Evolutionary conservation across 1,140 invertebrate genomes (phyloP).

Genomic region (Watersipora subatra): DNA sequence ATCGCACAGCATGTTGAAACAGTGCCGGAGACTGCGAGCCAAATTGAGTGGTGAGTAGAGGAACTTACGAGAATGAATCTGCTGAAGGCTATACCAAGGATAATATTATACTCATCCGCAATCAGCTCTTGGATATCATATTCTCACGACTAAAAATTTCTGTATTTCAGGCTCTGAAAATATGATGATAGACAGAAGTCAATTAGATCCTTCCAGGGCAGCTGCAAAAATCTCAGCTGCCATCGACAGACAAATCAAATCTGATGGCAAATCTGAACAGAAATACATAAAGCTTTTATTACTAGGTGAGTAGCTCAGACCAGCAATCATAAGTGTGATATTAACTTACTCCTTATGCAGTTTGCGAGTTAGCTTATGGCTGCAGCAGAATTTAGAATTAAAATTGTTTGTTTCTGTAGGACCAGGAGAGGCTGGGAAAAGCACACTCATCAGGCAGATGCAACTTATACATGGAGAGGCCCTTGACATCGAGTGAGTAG

Average conservation of each 20-base stretch:
- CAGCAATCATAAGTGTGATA: no score
- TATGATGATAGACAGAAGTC: no score
- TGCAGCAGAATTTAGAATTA: no score
- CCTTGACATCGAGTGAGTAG: slow-evolving; percentile 46
- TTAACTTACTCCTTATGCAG: no score
- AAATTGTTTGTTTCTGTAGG: no score
- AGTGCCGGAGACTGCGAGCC: not conserved
- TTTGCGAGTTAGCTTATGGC: no score
- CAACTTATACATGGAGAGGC: slow-evolving; percentile 32
- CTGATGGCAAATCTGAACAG: slow-evolving; percentile 16
- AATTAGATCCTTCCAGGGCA: no score
- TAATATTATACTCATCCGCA: no score
- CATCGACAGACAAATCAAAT: not conserved
- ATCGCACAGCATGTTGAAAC: not conserved
- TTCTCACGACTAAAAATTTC: no score
- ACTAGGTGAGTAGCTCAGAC: slow-evolving; percentile 18
- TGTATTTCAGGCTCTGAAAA: no score
- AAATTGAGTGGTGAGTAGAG: not conserved
- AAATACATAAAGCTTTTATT: slow-evolving; percentile 24
- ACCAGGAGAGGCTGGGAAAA: slow-evolving; percentile 42
- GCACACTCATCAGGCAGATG: slow-evolving; percentile 43
- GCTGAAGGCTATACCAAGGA: no score
- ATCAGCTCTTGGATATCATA: no score
- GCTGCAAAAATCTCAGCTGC: not conserved
- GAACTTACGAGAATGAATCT: not conserved